Base-by-base conservation (phyloP, 2,888 invertebrate species). In the Holacanthella duospinosa region DNA sequence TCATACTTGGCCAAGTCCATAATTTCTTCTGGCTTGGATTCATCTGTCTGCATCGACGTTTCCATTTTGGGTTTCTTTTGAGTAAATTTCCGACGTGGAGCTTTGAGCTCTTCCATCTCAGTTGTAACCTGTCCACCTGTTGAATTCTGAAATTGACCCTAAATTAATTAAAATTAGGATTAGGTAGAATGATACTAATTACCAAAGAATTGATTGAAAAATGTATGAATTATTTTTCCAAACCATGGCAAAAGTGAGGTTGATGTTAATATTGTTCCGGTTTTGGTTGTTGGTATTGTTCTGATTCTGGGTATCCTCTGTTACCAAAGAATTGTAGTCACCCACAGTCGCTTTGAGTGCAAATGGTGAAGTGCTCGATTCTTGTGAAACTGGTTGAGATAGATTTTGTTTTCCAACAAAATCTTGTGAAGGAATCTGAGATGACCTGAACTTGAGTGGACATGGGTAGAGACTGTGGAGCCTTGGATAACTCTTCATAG, bases 191-290 rank as follows among this genome's bases (percentile, higher is more conserved):
- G n/a, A n/a, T n/a, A n/a, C n/a, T n/a, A n/a, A n/a, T n/a, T n/a
- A n/a, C n/a, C n/a, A n/a, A n/a, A n/a, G n/a, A n/a, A n/a, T n/a
- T n/a, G n/a, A n/a, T n/a, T n/a, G n/a, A n/a, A n/a, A n/a, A n/a
- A n/a, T n/a, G n/a, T n/a, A n/a, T n/a, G n/a, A n/a, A n/a, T n/a
- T n/a, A n/a, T n/a, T n/a, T n/a, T n/a, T n/a, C 6, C 36, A 1
- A 36, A 62, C 62, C 55, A 63, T 28, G 2, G 63, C 53, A 1
- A 63, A 28, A 3, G 63, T 63, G 21, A 63, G 19, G 36, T 63
- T 63, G 43, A 63, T 63, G 25, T 63, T 63, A 44, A 63, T 29
- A 43, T 63, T 43, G 9, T 62, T 54, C 53, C 60, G 21, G 21
- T n/a, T 1, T 16, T n/a, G n/a, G n/a, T n/a, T n/a, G n/a, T 19